Evolutionary conservation across 2,113 vertebrate species (phyloP), one percentile per base, ranked within the genome.

Genomic region (Dascyllus trimaculatus): DNA sequence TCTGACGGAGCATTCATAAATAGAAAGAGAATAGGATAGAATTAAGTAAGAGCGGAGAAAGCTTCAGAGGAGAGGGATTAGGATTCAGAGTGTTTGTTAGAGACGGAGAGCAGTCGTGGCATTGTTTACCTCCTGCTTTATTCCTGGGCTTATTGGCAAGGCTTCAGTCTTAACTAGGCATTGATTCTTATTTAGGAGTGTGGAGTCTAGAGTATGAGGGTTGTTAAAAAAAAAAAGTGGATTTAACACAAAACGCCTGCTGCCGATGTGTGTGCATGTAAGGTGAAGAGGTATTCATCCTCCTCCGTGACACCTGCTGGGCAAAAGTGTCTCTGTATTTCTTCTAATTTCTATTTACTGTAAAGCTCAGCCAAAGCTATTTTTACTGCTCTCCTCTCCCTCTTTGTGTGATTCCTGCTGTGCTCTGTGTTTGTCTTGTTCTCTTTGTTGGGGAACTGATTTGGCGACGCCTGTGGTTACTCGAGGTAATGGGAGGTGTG

Each of bases 61-160:
- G 77, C 59, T 21, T 46, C 13, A 8, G 59, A 78, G 73, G 32
- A n/a, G 71, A 48, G 77, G 81, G 78, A 89, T 86, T 86, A 88
- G 78, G 59, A 78, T 75, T 77, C 59, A 32, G 48, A 71, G 67
- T 85, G 81, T 75, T 86, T 75, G 86, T 86, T 65, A 52, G 78
- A 81, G 78, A 79, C 82, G 25, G 43, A 72, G 52, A 80, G 66
- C 64, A 71, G 84, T 58, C 13, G 21, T 56, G 68, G 64, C 70
- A 79, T 85, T 89, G 85, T 89, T 91, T 89, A 91, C 89, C 78
- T 87, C 68, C 53, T 71, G 71, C 71, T 88, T 87, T 71, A 80
- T 73, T 78, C 59, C 71, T 57, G 56, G 78, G 56, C 66, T 80
- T 78, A 85, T 73, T 86, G 76, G 79, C 82, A 65, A 75, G 51